Percentiles rank a stretch among this genome's conserved stretches.
These are phyloP conservation scores for Acanthaster planci DNA, from an alignment of 35 echinoderm and acorn worm species.

Conservation along the genomic window DNA sequence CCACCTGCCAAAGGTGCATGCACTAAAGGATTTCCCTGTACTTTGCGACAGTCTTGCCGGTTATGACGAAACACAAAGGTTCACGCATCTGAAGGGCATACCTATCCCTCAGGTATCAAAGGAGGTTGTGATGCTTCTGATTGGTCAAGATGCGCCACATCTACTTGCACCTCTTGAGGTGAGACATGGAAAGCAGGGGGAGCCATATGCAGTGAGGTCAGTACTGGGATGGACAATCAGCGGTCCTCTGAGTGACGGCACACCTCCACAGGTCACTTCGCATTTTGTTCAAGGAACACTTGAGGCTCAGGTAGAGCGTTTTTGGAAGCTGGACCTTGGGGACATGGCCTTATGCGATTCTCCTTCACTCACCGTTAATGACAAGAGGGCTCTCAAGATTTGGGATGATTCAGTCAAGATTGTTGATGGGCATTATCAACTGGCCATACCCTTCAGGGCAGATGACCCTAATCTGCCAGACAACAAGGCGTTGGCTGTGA, in stretches of 20 bases:
- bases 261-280: neutral
- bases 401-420: neutral
- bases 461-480: slow-evolving; percentile 12
- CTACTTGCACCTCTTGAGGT: slow-evolving; percentile 24
- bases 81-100: too few relatives aligned
- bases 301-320: slow-evolving; percentile 13
- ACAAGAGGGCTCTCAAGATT: neutral
- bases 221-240: slow-evolving; percentile 50
- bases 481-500: slow-evolving; percentile 24
- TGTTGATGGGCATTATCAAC: slow-evolving; percentile 41
- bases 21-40: slow-evolving; percentile 10
- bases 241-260: neutral
- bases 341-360: neutral
- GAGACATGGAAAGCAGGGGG: slow-evolving; percentile 22
- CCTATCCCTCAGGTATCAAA: neutral
- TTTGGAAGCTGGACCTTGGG: slow-evolving; percentile 5
- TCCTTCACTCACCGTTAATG: neutral
- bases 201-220: slow-evolving; percentile 37
- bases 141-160: slow-evolving; percentile 51
- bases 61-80: neutral
- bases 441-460: slow-evolving; percentile 20
- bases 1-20: too few relatives aligned
- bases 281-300: neutral
- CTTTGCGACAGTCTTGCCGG: neutral
- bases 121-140: slow-evolving; percentile 36